phyloP scores from a whole-genome alignment of 1,140 invertebrate species.

The Aricia agestis region DNA sequence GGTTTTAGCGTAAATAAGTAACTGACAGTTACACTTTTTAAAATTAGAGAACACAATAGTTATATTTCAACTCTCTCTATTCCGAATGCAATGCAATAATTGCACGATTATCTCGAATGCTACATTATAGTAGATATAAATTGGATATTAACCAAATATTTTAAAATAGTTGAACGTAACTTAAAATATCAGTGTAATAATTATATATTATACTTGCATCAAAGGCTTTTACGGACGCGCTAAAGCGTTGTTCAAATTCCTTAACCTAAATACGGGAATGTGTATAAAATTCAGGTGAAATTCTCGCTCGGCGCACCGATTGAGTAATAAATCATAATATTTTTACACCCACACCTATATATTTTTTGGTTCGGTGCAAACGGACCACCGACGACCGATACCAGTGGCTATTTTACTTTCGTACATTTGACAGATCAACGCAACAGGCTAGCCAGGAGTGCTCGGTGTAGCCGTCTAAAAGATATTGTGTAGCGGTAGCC shows the following conservation, averaged over 20 bases:
- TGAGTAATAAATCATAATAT: slow-evolving; percentile 72
- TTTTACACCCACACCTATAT: slow-evolving; percentile 57
- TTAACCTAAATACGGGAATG: slow-evolving; percentile 46
- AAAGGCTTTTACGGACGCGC: slow-evolving; percentile 57
- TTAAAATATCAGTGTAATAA: slow-evolving; percentile 13
- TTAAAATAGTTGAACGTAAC: background rate
- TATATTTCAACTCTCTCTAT: no score
- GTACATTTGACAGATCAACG: no score
- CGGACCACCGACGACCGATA: background rate
- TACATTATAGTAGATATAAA: no score
- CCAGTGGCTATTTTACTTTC: no score
- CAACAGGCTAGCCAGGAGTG: no score
- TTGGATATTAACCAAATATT: background rate
- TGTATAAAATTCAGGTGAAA: slow-evolving; percentile 59
- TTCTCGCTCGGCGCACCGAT: slow-evolving; percentile 54
- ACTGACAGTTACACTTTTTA: no score
- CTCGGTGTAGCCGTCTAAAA: no score
- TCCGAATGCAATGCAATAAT: no score
- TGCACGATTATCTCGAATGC: no score
- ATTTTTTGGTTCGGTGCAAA: background rate
- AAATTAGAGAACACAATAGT: no score
- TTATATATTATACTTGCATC: slow-evolving; percentile 39
- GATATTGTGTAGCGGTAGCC: no score
- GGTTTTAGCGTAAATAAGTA: no score
- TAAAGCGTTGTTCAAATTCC: slow-evolving; percentile 61